phyloP scores from a whole-genome alignment of 2,113 vertebrate genomes.

The Psettodes erumei region DNA sequence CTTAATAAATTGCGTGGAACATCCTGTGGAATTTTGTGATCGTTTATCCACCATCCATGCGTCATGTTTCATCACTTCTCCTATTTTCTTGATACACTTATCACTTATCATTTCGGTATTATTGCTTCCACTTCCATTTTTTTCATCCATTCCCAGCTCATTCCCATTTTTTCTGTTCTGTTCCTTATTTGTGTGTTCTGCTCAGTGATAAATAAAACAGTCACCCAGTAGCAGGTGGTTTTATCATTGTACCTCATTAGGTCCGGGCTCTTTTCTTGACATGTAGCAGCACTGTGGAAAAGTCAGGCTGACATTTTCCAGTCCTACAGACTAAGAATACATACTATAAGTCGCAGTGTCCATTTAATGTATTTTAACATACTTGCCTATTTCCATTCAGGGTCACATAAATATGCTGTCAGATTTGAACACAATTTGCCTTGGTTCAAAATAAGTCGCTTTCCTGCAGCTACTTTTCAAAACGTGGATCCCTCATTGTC shows the following conservation, averaged over 20 bases:
- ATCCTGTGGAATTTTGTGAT: neutral
- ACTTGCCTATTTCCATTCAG: neutral
- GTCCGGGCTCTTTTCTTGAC: neutral
- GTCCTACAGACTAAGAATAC: neutral
- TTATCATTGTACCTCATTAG: neutral
- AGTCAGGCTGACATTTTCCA: conserved; percentile 2
- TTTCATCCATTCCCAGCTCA: neutral
- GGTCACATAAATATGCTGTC: neutral
- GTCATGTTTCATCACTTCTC: neutral
- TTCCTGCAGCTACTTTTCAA: neutral
- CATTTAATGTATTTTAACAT: neutral
- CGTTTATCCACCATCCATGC: neutral
- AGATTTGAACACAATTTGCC: neutral
- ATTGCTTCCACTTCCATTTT: neutral
- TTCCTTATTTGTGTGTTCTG: neutral
- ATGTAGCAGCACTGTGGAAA: neutral
- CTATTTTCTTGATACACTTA: no score
- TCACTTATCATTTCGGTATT: neutral
- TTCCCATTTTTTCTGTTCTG: neutral
- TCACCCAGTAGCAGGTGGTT: neutral
- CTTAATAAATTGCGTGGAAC: neutral
- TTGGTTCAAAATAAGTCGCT: neutral
- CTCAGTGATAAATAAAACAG: neutral
- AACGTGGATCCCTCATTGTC: neutral
- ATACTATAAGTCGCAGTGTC: neutral